Evolutionary conservation across 2,113 vertebrate species (phyloP).

Genomic region (Centrocercus urophasianus): DNA sequence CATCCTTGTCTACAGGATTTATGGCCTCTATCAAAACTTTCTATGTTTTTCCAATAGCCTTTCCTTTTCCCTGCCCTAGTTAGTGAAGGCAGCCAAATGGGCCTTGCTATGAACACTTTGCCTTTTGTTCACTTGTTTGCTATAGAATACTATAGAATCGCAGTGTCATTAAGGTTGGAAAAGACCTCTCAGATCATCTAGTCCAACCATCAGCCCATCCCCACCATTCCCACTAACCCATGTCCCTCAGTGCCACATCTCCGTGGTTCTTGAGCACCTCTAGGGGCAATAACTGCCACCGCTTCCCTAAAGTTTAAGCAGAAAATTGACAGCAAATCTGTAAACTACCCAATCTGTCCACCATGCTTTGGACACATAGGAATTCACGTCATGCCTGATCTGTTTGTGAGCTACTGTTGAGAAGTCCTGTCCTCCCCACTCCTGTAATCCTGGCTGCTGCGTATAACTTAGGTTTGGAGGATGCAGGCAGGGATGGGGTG

Average conservation of each 20-base stretch:
- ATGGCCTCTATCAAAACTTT: not conserved
- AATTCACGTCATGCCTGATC: not conserved
- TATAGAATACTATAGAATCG: not conserved
- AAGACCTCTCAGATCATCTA: too few species aligned
- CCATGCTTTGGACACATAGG: rapidly evolving
- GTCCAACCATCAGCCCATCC: too few species aligned
- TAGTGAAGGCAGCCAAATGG: not conserved
- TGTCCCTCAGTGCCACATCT: too few species aligned
- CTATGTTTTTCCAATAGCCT: not conserved
- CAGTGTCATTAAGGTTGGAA: too few species aligned
- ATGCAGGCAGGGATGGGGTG: not conserved
- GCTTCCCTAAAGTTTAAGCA: not conserved
- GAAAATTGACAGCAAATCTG: not conserved
- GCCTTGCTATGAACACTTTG: not conserved
- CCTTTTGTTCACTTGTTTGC: not conserved
- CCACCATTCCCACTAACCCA: too few species aligned
- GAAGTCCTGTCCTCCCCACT: not conserved
- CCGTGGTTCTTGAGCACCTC: too few species aligned
- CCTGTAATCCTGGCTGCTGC: not conserved
- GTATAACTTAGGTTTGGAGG: not conserved
- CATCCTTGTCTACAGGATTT: not conserved
- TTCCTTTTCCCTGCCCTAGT: not conserved
- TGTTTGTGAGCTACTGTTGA: not conserved
- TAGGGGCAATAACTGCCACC: too few species aligned
- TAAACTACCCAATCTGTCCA: not conserved